Base-by-base conservation (phyloP, 1,140 invertebrate genomes). In the Hirudo medicinalis region DNA sequence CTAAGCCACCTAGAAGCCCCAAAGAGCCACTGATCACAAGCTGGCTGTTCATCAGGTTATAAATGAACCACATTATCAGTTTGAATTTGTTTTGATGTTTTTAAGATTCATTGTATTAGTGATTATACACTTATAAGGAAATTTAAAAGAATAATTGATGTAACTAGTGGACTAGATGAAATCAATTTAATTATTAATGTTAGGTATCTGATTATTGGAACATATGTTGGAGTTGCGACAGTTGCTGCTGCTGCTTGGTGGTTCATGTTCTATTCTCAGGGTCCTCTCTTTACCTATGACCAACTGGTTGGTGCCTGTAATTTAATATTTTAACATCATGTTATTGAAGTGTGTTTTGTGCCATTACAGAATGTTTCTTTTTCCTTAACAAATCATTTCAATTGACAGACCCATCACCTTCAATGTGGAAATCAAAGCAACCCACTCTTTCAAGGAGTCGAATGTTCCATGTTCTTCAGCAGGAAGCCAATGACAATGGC, bases 1-100 rank as follows among this genome's bases (percentile, higher is more conserved):
- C 90, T 82, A 96, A 96, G 72, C 92, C 92, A 75, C 96, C 97
- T 75, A 88, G 96, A 76, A 94, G 90, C 83, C 91, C 94, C 78
- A 91, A 97, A 78, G 97, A 99, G 85, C 89, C 90, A 84, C 87
- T 99, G 63, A 99, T 99, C 83, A 97, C 94, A 77, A 94, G 94
- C 79, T 99, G 97, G 97, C 86, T 99, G 76, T 99, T 99, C 90
- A 99, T 99, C 29, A 36, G 69, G 57, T 63, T 63, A 63, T 15
- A n/a, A 22, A 11, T 63, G 57, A 1, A 13, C 13, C 5, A 15
- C 17, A 9, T 63, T 22, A 36, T 36, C 32, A 3, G 2, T 36
- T 36, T 6, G 32, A 36, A 3, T 6, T 36, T 36, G 32, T 36
- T 36, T 36, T 2, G 32, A 36, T 36, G 2, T n/a, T 36, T 2